Evolutionary conservation across 1,140 invertebrate species (phyloP), one percentile per base, ranked within the genome.

Genomic region (Sarcophaga peregrina): DNA sequence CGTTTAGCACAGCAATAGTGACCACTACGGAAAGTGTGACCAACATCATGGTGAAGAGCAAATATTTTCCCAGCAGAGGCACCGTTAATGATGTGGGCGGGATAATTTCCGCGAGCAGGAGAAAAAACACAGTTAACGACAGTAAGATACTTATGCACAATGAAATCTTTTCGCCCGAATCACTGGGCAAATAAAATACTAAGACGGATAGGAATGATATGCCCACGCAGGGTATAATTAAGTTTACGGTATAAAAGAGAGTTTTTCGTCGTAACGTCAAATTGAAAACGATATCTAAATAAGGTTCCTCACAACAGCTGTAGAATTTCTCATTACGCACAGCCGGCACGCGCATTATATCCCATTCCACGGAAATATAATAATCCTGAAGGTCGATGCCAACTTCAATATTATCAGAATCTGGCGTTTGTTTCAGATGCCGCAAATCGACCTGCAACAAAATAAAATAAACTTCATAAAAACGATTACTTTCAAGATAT

Each of bases 1-100:
- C 96, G 92, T 99, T 99, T 85, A 99, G 93, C 86, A 99, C 98
- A 85, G 97, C 96, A 87, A 99, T 99, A 85, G 98, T 99, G 83
- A 99, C 96, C 83, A 99, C 95, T 86, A 99, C 98, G 78, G 98
- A 99, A 75, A 99, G 92, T 52, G 98, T 99, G 85, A 99, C 98
- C 86, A 99, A 93, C 89, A 99, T 97, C 98, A 99, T 99, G 68
- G 98, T 99, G 92, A 99, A 99, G 37, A 99, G 93, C 54, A 99
- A 93, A 93, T 99, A 99, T 93, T 99, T 99, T 85, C 98, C 98
- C 84, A 99, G 93, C 78, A 99, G 92, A 58, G 98, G 98, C 82
- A 99, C 97, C 73, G 98, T 98, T 74, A 99, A 92, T 81, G 98
- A 99, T 81, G 98, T 99, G n/a, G 99, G 98, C 82, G 99, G 99